Base-by-base conservation (phyloP, 2,113 vertebrate species). In the Galeopterus variegatus region DNA sequence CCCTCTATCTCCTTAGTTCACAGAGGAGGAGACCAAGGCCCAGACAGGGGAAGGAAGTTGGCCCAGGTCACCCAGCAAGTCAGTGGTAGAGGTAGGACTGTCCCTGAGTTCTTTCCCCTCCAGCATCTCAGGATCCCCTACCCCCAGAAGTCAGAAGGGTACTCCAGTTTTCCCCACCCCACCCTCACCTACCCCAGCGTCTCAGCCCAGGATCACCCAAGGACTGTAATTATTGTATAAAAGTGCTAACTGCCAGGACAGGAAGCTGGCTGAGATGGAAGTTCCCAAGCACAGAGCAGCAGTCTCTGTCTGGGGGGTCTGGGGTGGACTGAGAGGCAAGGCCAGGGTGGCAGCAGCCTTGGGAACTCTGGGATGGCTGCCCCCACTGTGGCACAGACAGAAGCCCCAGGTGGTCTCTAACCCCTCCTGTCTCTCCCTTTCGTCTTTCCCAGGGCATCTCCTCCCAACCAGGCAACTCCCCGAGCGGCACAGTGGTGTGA, bases 401-500 rank as follows among this genome's bases (percentile, higher is more conserved):
- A 62, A 89, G 41, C 33, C 95, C 10, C 81, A 48, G 52, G 93
- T 95, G 92, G 95, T 96, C 54, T 95, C 77, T 69, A 75, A 96
- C 70, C 84, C 19, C 15, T 19, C 9, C 2, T 45, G 4, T 94
- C 77, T 96, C 92, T 95, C 91, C 82, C 90, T 97, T 62, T 95
- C 85, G 1, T 96, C 87, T 90, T 94, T 85, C 94, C 89, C 98
- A 99, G 99, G 99, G 98, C 89, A 92, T 99, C 98, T 98, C 99
- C 79, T 99, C 99, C 97, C 99, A 99, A 97, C 99, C 99, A 23
- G 99, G 99, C 90, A 99, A 98, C 98, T 99, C 99, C 90, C 99
- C 99, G 0, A 99, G 99, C 1, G 99, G 99, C 97, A 99, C 99
- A 0, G 99, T 99, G 96, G 99, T 99, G 98, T 99, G 99, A 98